Base-by-base conservation (phyloP, 2,888 invertebrate species). In the Ochropleura plecta region DNA sequence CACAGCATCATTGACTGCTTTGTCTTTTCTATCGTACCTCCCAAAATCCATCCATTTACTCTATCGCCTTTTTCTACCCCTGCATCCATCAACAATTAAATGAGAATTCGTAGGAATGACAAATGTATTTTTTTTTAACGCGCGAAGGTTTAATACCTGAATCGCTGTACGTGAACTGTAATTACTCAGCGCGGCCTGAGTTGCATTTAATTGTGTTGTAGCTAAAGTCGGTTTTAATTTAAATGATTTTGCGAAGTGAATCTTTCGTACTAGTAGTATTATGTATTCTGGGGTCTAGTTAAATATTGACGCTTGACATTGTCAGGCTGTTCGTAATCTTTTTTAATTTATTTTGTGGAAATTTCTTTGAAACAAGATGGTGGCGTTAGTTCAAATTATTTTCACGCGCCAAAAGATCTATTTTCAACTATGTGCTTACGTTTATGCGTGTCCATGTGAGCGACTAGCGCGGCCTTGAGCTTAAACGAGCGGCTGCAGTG, bases 391-490 rank as follows among this genome's bases (percentile, higher is more conserved):
- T 51, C 49, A 14, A 6, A 16, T 49, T 16, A 49, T 6, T 30
- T 30, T 30, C 49, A 16, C 57, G 30, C 30, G 14, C 57, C 14
- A 57, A 57, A 3, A 59, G 30, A 16, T 40, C 16, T 16, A 40
- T 40, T 16, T 59, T 40, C 4, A 40, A 59, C 30, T 59, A 62
- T 40, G 14, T 62, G n/a, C 55, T 91, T 79, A 96, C 96, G 90
- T 78, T 86, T 78, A 77, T 96, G 96, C 3, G 94, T 94, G 81
- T 94, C 89, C 87, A 96, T 84, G 67, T 96, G 96, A 1, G 91
- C 84, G 0, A 90, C 88, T 44, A 96, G 89, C 3, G 93, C 88
- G 0, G 90, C 85, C 80, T 92, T 95, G 6, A 88, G 66, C 64
- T 92, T 93, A 90, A 95, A 95, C 48, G 88, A 55, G 20, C 93